A percentile compares a stretch with the other conserved stretches of the same genome.
Conservation (phyloP, 1,140 invertebrate species). For the Oncopodura yosiiana region DNA sequence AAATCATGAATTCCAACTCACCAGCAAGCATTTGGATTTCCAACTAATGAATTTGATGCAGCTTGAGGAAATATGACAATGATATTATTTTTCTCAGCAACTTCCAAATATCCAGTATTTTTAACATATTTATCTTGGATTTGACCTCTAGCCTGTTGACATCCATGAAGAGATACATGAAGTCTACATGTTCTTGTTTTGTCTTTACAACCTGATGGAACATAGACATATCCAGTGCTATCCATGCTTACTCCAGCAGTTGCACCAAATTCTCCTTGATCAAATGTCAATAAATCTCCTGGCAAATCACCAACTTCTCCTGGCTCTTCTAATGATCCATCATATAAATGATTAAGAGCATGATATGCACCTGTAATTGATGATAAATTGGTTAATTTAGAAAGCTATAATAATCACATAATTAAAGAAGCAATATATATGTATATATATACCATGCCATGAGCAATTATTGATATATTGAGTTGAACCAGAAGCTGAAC, state of each 20-base stretch:
- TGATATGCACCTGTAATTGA: slow-evolving; percentile 39
- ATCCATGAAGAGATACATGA: slow-evolving; percentile 42
- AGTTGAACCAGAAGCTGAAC: slow-evolving; percentile 15
- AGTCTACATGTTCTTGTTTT: slow-evolving; percentile 37
- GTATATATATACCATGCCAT: background rate
- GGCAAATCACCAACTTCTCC: background rate
- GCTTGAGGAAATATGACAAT: slow-evolving; percentile 44
- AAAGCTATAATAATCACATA: slow-evolving; percentile 7
- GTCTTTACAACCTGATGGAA: slow-evolving; percentile 37
- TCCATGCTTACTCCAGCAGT: slow-evolving; percentile 32
- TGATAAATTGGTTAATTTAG: background rate
- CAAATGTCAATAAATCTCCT: slow-evolving; percentile 35
- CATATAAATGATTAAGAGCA: slow-evolving; percentile 40
- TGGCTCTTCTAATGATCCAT: slow-evolving; percentile 28
- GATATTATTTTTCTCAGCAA: slow-evolving; percentile 42
- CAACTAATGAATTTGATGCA: slow-evolving; percentile 14
- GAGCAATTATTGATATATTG: slow-evolving; percentile 38
- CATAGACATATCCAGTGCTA: slow-evolving; percentile 39
- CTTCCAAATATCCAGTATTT: slow-evolving; percentile 41
- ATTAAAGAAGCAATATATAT: background rate
- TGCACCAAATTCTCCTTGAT: slow-evolving; percentile 38
- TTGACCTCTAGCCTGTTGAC: slow-evolving; percentile 35
- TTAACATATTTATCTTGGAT: slow-evolving; percentile 37
- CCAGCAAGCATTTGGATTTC: slow-evolving; percentile 42
- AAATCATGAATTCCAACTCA: slow-evolving; percentile 36